Percentiles rank a stretch among this genome's conserved stretches.
Evolutionary conservation across 2,113 vertebrate genomes (phyloP).

Genomic region (Coptodon rendalli): DNA sequence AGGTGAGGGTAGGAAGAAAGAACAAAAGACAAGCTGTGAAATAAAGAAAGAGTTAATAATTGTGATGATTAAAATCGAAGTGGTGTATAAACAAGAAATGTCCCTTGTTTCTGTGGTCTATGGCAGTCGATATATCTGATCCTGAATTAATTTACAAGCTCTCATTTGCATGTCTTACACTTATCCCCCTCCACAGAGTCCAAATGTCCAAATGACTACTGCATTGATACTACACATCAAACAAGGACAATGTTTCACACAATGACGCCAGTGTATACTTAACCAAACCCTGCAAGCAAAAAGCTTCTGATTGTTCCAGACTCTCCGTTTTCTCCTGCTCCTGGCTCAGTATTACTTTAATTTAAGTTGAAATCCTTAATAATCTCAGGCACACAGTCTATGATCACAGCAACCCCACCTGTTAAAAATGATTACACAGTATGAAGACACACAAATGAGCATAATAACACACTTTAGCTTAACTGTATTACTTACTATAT

Average conservation of each 20-base stretch:
- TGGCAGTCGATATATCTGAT: neutral
- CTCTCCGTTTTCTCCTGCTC: neutral
- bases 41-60: neutral
- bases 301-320: neutral
- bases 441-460: neutral
- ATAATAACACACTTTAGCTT: neutral
- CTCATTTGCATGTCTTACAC: neutral
- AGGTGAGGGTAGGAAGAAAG: neutral
- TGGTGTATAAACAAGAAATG: neutral
- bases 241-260: neutral
- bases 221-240: neutral
- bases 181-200: fast-evolving
- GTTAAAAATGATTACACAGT: neutral
- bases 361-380: neutral
- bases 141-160: neutral
- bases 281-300: neutral
- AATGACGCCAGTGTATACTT: neutral
- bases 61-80: fast-evolving
- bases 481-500: neutral
- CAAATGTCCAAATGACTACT: neutral
- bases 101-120: neutral
- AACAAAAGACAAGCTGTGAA: neutral
- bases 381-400: neutral
- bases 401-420: neutral
- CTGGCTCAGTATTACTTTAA: neutral